Base-by-base conservation (phyloP, 2,113 vertebrate species). In the Cyprinus carpio region DNA sequence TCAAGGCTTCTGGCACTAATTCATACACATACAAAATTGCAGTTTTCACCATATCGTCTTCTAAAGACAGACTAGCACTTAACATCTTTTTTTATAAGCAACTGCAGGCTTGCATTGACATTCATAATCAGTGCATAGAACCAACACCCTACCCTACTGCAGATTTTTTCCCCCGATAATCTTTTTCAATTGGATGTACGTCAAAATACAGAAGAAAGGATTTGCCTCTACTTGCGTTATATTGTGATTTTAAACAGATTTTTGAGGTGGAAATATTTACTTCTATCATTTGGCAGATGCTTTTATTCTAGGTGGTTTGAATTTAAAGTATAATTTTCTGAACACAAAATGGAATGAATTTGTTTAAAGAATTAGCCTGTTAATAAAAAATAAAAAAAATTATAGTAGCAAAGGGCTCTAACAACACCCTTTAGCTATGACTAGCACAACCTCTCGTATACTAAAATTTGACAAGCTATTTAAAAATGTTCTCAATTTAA, bases 401-500 rank as follows among this genome's bases (percentile, higher is more conserved):
- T 37, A 37, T 69, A 20, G 65, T 40, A 37, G 67, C 34, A 71
- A 23, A 71, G 31, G 2, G 67, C 31, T 69, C 29, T 34, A 20
- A 4, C 16, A 71, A 23, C 4, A 18, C 18, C 9, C 9, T 71
- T 40, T 71, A 40, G 34, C 31, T 37, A 4, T 69, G 31, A 71
- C 16, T 69, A 20, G 31, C 65, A 69, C 29, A 3, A 34, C 65
- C 29, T 23, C 31, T 71, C 0, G 9, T n/a, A 23, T 71, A n/a
- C 23, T 40, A 40, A 0, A n/a, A 40, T 40, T 71, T 40, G 34
- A 40, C 20, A 40, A 40, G 67, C 9, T 23, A 71, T 71, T 71
- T 58, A 58, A 58, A 37, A 23, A 71, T 23, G 4, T 54, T 75
- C 40, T 46, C 72, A 75, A n/a, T 76, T 76, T 54, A 51, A 78